Base-by-base conservation (phyloP, 1,140 invertebrate species). In the Leptonema lineaticorne region DNA sequence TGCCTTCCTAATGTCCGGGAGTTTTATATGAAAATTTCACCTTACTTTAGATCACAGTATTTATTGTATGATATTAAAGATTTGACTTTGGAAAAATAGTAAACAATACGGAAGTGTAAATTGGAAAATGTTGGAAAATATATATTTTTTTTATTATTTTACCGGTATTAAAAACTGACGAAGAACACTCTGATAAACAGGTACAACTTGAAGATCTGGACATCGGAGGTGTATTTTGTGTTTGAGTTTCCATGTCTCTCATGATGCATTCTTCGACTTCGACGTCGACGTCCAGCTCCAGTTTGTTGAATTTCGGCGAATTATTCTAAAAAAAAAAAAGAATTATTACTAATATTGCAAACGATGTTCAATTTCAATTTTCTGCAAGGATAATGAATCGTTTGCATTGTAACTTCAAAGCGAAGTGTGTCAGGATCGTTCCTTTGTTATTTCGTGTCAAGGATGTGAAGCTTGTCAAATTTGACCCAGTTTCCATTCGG, bases 111-210 rank as follows among this genome's bases (percentile, higher is more conserved):
- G n/a, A n/a, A n/a, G n/a, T n/a, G n/a, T n/a, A n/a, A n/a, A n/a
- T n/a, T n/a, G n/a, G n/a, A n/a, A n/a, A n/a, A n/a, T n/a, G n/a
- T n/a, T n/a, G n/a, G n/a, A n/a, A n/a, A n/a, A n/a, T n/a, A n/a
- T n/a, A n/a, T n/a, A n/a, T n/a, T n/a, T n/a, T n/a, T n/a, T n/a
- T n/a, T n/a, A n/a, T n/a, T n/a, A n/a, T n/a, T 30, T 68, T 59
- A 73, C 72, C 72, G n/a, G 69, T 73, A 53, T 73, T 70, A 30
- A 70, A 70, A 0, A 70, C 16, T 2, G 67, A 70, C 0, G 72
- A 73, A 22, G 72, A 73, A 33, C 72, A 68, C 59, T 73, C 72
- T 0, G 72, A 73, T n/a, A 64, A 33, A 59, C 72, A 73, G 1
- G 72, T 71, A 27, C 48, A 69, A 41, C 72, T 73, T 1, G 72